Conservation (phyloP, 2,888 invertebrate genomes). For the Isotomurus palustris region DNA sequence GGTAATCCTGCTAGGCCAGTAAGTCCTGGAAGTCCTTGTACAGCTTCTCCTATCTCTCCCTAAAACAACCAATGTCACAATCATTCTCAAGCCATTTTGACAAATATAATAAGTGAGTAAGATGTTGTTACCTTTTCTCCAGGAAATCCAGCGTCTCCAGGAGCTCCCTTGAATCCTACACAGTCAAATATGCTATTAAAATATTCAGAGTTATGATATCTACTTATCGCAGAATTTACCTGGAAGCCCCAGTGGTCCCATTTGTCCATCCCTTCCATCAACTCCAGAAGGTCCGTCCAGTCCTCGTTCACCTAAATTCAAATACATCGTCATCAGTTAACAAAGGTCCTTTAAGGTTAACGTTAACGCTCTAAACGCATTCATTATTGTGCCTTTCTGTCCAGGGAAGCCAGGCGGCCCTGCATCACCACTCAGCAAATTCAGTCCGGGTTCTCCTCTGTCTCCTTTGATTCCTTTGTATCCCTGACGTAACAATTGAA, state of each 20-base stretch:
- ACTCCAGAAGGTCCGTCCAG: conserved; percentile 51
- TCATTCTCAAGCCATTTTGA: too few relatives aligned
- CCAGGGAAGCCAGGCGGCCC: background rate
- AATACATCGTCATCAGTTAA: too few relatives aligned
- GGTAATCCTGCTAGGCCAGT: conserved; percentile 59
- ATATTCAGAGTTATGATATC: background rate
- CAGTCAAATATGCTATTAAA: background rate
- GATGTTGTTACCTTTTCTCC: conserved; percentile 24
- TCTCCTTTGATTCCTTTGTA: conserved; percentile 30
- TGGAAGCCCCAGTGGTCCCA: conserved; percentile 52
- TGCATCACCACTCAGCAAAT: conserved; percentile 23
- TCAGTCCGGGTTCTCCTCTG: conserved; percentile 42
- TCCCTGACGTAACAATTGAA: conserved; percentile 23
- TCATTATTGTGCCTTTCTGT: too few relatives aligned
- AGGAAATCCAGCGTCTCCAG: conserved; percentile 32
- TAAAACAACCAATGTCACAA: conserved; percentile 15
- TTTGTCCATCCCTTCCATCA: conserved; percentile 54
- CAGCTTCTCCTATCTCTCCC: conserved; percentile 51
- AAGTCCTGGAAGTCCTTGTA: conserved; percentile 54
- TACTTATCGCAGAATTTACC: conserved; percentile 25
- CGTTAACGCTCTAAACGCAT: too few relatives aligned
- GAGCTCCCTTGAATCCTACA: conserved; percentile 30
- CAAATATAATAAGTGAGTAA: background rate
- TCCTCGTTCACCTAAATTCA: conserved; percentile 4
- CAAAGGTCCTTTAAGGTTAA: too few relatives aligned